Evolutionary conservation across 2,888 invertebrate genomes (phyloP), one percentile per base, ranked within the genome.

Genomic region (Aromia moschata): DNA sequence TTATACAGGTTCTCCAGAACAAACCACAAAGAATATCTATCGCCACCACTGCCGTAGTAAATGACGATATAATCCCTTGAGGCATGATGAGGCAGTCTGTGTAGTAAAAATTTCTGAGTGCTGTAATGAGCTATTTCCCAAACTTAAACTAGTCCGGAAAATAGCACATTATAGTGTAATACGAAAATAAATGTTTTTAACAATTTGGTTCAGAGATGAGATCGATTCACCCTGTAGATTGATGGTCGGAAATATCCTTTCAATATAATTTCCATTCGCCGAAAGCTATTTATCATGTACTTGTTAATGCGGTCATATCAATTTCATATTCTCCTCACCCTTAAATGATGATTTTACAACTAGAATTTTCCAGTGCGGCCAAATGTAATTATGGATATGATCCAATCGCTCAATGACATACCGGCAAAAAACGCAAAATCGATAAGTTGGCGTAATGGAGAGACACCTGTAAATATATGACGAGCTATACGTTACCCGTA

Each of bases 281-380:
- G 25, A 5, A 20, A 43, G 43, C 43, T 43, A 43, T 43, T 25
- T 43, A 18, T 43, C 43, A 43, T 43, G 25, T 12, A 20, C 43
- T n/a, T 4, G 41, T 41, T 41, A 18, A 41, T 41, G 15, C 20
- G 12, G 5, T 20, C 43, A 20, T 43, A 43, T 43, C 43, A 43
- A 25, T 43, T 43, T 25, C 7, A 43, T 43, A 43, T 43, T 43
- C 17, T 43, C 43, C 43, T 9, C 43, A 14, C 25, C 20, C 43
- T 43, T 18, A 43, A 43, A 43, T 43, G 43, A 43, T 25, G 43
- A 43, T 25, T 43, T 43, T 43, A 43, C 43, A 43, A 43, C 20
- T 43, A 43, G 43, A 43, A 43, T 20, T 20, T 25, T 25, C 43
- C 43, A 43, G 18, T 14, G 40, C 17, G 40, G 40, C 40, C 17